Evolutionary conservation across 2,797 vertebrate species (phyloP), one percentile per base, ranked within the genome.

Genomic region (Enteromius thamalakanensis): DNA sequence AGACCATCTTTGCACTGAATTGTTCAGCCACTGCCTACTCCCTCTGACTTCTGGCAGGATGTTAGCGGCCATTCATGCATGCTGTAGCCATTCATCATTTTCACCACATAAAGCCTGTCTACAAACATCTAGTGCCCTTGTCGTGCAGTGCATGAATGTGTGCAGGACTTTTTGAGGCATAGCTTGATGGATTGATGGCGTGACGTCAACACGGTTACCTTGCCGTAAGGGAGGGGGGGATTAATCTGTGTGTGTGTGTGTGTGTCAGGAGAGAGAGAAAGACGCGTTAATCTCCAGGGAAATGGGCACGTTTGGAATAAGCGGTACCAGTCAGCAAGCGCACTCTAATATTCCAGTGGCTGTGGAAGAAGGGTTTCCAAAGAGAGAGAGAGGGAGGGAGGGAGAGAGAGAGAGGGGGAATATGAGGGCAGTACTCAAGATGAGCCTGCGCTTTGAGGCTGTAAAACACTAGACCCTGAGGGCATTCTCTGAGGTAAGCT

Each of bases 161-260:
- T 74, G 45, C 89, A 87, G 69, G 81, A 67, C 85, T 88, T 79
- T 75, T 79, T 90, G 26, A 29, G 80, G 91, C 92, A 93, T 91
- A 93, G 93, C 88, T 86, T 91, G 90, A 88, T 89, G 90, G 89
- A 94, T 90, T 91, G 92, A 92, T 91, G 84, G 89, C 80, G 92
- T 94, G 92, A 95, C 89, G 89, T 96, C 92, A 95, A 89, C 86
- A 87, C 87, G 87, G 89, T 90, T 91, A 93, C 94, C 92, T 95
- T 92, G 90, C 90, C 79, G 79, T 4, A 60, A 82, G 75, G 45
- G 87, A 85, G 90, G 89, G 90, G 87, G 92, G 92, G 0, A 93
- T 93, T 96, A 96, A 94, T 94, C 92, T 86, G 87, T 3, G 45
- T 82, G 37, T 58, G 6, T 82, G 37, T 58, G 6, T 81, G 79